These are phyloP conservation scores for Nycteola revayana DNA, from an alignment of 2,888 invertebrate species.

Conservation along the genomic window DNA sequence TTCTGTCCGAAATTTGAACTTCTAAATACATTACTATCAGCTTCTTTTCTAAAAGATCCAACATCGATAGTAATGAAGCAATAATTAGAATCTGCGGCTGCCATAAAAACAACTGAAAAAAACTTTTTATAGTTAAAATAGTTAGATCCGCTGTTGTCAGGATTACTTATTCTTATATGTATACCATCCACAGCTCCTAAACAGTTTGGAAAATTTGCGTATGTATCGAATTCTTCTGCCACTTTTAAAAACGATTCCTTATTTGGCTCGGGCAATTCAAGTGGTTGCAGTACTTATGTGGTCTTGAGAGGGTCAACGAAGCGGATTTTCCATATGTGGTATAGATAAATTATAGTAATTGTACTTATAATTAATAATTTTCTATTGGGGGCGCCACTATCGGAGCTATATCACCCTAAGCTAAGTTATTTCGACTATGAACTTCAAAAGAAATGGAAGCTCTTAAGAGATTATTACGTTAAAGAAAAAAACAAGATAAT, in stretches of 20 bases:
- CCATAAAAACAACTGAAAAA: conserved; percentile 25
- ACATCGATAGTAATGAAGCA: conserved; percentile 19
- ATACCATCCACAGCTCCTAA: conserved; percentile 16
- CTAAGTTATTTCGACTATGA: conserved; percentile 13
- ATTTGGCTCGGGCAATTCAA: conserved; percentile 4
- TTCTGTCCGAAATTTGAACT: no score
- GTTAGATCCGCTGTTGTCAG: conserved; percentile 9
- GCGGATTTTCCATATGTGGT: conserved; percentile 4
- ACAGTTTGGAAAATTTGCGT: conserved; percentile 23
- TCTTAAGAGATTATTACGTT: conserved; percentile 20
- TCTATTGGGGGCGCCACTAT: conserved; percentile 11
- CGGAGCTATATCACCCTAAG: conserved; percentile 13
- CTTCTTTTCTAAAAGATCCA: conserved; percentile 16
- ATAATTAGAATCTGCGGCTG: conserved; percentile 23
- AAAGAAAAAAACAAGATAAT: conserved; percentile 18
- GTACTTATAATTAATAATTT: conserved; percentile 3
- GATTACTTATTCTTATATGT: conserved; percentile 11
- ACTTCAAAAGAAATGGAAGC: conserved; percentile 23
- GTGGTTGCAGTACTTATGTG: no score
- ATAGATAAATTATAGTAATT: conserved; percentile 6
- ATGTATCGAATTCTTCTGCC: no score
- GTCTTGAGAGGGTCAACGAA: not conserved
- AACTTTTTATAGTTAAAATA: conserved; percentile 25
- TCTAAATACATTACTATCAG: conserved; percentile 10
- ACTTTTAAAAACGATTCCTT: conserved; percentile 4